Conservation (phyloP, 2,797 vertebrate genomes). For the Acanthurus leucopareius region DNA sequence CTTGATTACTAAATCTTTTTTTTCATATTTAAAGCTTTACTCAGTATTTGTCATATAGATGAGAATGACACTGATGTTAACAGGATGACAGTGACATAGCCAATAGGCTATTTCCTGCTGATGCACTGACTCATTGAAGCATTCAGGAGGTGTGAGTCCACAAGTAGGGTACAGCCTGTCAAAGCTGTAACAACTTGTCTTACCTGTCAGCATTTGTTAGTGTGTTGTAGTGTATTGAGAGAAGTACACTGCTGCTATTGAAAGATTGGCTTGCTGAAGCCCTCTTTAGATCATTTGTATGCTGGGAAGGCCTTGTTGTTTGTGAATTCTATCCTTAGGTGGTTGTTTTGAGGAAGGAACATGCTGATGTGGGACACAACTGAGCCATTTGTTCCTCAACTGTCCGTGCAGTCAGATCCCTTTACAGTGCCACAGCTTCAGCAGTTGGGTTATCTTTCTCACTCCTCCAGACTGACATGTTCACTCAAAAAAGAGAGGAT, state of each 20-base stretch:
- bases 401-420: slow-evolving; percentile 9
- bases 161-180: slow-evolving; percentile 25
- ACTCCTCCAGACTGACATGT: slow-evolving; percentile 17
- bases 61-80: slow-evolving; percentile 2
- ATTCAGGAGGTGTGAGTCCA: slow-evolving; percentile 28
- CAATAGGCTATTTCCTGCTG: slow-evolving; percentile 3
- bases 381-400: slow-evolving; percentile 36
- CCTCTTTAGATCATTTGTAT: slow-evolving; percentile 37
- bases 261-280: slow-evolving; percentile 10
- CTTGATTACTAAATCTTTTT: not conserved
- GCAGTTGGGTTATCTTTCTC: not conserved
- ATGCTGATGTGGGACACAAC: slow-evolving; percentile 26
- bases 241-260: slow-evolving; percentile 23
- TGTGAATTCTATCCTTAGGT: slow-evolving; percentile 24
- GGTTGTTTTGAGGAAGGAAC: slow-evolving; percentile 30
- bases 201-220: slow-evolving; percentile 31
- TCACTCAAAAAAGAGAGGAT: not conserved
- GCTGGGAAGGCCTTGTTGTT: slow-evolving; percentile 29
- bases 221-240: slow-evolving; percentile 19
- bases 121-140: slow-evolving; percentile 25
- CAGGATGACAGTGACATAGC: not conserved
- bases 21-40: not conserved
- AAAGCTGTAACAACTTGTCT: slow-evolving; percentile 45
- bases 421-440: slow-evolving; percentile 20
- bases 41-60: slow-evolving; percentile 4